Conservation (phyloP, 2,113 vertebrate species). For the Aphyosemion australe region DNA sequence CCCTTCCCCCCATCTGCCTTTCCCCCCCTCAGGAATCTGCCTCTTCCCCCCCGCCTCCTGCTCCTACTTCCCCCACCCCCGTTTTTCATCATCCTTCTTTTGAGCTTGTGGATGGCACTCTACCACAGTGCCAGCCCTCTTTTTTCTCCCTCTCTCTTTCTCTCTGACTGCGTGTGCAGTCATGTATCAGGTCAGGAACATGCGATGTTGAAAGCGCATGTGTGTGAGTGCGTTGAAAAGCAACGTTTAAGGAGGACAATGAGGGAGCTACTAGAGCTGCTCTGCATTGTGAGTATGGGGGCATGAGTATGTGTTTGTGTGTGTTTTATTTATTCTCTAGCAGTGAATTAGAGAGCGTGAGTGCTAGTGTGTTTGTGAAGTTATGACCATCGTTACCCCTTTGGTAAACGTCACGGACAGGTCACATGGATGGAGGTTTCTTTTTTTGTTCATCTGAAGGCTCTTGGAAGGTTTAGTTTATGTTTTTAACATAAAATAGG, state of each 20-base stretch:
- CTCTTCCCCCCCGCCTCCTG: constrained; percentile 51
- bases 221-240: constrained; percentile 64
- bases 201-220: constrained; percentile 59
- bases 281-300: constrained; percentile 75
- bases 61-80: constrained; percentile 11
- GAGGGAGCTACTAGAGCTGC: constrained; percentile 76
- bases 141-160: constrained; percentile 26
- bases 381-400: constrained; percentile 35
- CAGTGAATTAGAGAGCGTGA: constrained; percentile 17
- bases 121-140: constrained; percentile 54
- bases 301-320: constrained; percentile 30
- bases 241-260: constrained; percentile 74
- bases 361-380: constrained; percentile 32
- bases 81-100: constrained; percentile 33
- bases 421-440: constrained; percentile 5
- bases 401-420: constrained; percentile 9
- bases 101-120: constrained; percentile 55
- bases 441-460: constrained; percentile 9
- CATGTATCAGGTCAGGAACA: constrained; percentile 68
- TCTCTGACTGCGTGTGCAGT: constrained; percentile 51
- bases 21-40: constrained; percentile 69
- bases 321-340: constrained; percentile 34
- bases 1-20: constrained; percentile 67
- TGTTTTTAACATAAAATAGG: neutral
- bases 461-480: neutral